Conservation (phyloP, 2,888 invertebrate genomes). For the Tenodera sinensis region DNA sequence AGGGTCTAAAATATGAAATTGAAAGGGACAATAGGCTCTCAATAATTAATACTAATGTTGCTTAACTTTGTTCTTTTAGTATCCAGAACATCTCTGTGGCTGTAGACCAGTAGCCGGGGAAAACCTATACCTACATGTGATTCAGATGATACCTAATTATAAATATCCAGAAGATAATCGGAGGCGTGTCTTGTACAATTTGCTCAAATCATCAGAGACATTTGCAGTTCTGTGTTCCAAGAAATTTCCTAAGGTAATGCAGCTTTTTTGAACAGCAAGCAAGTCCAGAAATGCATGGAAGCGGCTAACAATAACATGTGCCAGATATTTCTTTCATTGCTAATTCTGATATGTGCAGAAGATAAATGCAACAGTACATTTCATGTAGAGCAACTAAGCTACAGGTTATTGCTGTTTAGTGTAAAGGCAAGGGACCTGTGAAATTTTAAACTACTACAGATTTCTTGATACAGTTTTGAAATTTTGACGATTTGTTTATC, state of each 20-base stretch:
- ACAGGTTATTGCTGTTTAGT: too few species aligned
- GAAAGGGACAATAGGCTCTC: too few species aligned
- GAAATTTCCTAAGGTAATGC: slow-evolving; percentile 52
- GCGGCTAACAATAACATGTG: too few species aligned
- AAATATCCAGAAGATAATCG: slow-evolving; percentile 40
- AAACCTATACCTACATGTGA: slow-evolving; percentile 54
- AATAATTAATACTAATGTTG: not conserved
- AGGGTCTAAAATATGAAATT: too few species aligned
- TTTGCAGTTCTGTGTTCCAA: slow-evolving; percentile 64
- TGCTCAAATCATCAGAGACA: slow-evolving; percentile 50
- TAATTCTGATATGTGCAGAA: too few species aligned
- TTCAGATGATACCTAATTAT: slow-evolving; percentile 56
- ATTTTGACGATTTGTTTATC: too few species aligned
- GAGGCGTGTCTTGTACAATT: slow-evolving; percentile 49
- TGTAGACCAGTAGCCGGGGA: slow-evolving; percentile 42
- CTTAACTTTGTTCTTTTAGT: slow-evolving; percentile 44
- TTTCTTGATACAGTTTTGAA: too few species aligned
- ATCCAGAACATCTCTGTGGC: slow-evolving; percentile 48
- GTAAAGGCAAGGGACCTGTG: too few species aligned
- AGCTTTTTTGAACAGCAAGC: not conserved
- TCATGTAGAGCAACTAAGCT: too few species aligned
- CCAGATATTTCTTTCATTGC: too few species aligned
- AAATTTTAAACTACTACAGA: too few species aligned
- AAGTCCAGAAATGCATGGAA: not conserved
- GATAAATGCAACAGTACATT: too few species aligned